Evolutionary conservation across 2,888 invertebrate genomes (phyloP).

Genomic region (Amphipoea oculea): DNA sequence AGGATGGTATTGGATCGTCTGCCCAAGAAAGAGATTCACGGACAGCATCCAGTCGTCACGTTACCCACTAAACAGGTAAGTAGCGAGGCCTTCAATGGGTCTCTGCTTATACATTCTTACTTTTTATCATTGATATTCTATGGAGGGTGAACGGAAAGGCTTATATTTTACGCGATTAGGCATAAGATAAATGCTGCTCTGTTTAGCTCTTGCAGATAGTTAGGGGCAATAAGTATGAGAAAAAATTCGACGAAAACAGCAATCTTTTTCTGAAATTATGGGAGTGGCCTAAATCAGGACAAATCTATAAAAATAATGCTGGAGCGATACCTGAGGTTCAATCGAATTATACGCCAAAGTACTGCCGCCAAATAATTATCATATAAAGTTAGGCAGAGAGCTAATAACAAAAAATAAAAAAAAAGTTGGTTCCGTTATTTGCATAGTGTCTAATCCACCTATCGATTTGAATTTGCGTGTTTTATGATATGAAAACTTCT

Average conservation of each 20-base stretch:
- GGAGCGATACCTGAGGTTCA: not conserved
- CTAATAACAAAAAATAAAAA: not conserved
- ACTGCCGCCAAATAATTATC: too few species aligned
- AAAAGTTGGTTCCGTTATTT: not conserved
- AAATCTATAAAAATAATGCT: not conserved
- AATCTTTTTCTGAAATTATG: too few species aligned
- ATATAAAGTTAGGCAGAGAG: not conserved
- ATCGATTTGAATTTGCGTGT: constrained; percentile 1
- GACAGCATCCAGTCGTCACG: constrained; percentile 98
- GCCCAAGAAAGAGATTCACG: constrained; percentile 98
- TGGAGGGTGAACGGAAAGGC: not conserved
- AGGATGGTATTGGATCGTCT: constrained; percentile 97
- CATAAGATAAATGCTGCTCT: not conserved
- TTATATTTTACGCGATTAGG: not conserved
- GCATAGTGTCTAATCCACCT: not conserved
- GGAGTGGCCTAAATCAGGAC: not conserved
- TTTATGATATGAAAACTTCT: constrained; percentile 12
- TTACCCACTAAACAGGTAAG: constrained; percentile 97
- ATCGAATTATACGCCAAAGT: not conserved
- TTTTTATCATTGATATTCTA: constrained; percentile 5
- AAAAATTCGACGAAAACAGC: not conserved
- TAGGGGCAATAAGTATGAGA: not conserved
- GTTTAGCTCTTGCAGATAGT: not conserved
- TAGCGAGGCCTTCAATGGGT: constrained; percentile 13
- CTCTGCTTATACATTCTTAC: constrained; percentile 6